Evolutionary conservation across 2,113 vertebrate genomes (phyloP).

Genomic region (Larimichthys polyactis): DNA sequence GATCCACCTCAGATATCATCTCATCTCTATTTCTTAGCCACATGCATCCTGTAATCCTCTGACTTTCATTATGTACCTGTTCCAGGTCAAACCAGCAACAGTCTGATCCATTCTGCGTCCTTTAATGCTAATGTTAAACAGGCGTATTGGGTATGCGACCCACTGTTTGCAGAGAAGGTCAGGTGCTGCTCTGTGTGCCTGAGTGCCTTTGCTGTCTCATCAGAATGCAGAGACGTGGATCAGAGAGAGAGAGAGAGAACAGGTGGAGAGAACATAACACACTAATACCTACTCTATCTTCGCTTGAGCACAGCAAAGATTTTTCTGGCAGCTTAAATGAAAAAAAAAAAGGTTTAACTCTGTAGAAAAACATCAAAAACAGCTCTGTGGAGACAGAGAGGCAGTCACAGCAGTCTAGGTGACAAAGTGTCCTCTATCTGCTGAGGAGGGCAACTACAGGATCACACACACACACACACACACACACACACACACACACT

Average conservation of each 20-base stretch:
- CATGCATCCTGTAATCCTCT: constrained; percentile 21
- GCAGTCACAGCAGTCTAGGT: constrained; percentile 2
- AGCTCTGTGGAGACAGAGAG: constrained; percentile 4
- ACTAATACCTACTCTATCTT: constrained; percentile 41
- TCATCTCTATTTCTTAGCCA: constrained; percentile 24
- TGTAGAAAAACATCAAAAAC: constrained; percentile 29
- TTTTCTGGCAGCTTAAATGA: constrained; percentile 8
- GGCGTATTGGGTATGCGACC: constrained; percentile 50
- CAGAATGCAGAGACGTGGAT: constrained; percentile 77
- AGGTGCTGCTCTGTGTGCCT: constrained; percentile 52
- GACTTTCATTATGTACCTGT: constrained; percentile 22
- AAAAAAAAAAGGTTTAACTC: neutral
- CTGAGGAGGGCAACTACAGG: constrained; percentile 9
- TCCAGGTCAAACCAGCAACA: constrained; percentile 17
- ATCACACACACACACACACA: constrained; percentile 8
- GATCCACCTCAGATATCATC: constrained; percentile 46
- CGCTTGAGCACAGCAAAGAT: constrained; percentile 6
- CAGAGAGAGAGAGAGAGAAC: constrained; percentile 57
- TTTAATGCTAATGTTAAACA: constrained; percentile 61
- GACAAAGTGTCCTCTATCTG: constrained; percentile 38
- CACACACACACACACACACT: neutral
- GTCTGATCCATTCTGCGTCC: constrained; percentile 46
- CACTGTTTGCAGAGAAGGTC: constrained; percentile 69
- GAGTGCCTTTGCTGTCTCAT: constrained; percentile 72
- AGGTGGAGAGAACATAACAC: constrained; percentile 63